A percentile compares a stretch with the other conserved stretches of the same genome.
These are phyloP conservation scores for Zeugodacus cucurbitae DNA, from an alignment of 1,140 invertebrate species.

Conservation along the genomic window DNA sequence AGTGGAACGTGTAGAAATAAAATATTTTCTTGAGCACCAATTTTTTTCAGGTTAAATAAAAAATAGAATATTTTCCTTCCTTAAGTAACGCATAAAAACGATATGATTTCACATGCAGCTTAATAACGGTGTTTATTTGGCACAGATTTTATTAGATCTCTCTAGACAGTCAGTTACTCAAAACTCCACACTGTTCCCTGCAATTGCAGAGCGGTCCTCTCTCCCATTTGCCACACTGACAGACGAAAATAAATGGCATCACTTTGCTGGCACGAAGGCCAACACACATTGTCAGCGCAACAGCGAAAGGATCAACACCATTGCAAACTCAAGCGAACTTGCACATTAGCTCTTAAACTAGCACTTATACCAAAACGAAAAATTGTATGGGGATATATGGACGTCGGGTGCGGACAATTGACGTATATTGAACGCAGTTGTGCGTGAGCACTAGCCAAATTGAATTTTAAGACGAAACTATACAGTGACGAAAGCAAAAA, in stretches of 20 bases:
- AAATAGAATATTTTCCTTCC: neutral
- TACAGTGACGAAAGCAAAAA: neutral
- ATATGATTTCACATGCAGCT: too few species aligned
- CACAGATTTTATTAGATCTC: too few species aligned
- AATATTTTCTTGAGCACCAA: neutral
- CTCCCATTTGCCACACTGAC: neutral
- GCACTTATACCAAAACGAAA: too few species aligned
- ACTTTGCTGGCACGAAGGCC: neutral
- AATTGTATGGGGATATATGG: neutral
- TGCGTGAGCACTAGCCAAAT: neutral
- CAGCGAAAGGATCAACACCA: neutral
- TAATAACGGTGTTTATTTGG: too few species aligned
- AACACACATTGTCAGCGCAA: neutral
- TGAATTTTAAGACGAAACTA: conserved; percentile 24
- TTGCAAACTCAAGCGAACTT: neutral
- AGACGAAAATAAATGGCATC: neutral
- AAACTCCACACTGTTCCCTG: neutral
- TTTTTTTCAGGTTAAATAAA: neutral
- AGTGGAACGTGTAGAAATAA: too few species aligned
- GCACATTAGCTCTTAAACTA: neutral
- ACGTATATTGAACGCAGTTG: neutral
- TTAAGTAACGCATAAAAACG: too few species aligned
- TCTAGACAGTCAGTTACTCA: too few species aligned
- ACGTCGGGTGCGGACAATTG: neutral
- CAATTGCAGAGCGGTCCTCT: neutral